phyloP scores from a whole-genome alignment of 1,140 invertebrate species.

The Penaeus indicus region DNA sequence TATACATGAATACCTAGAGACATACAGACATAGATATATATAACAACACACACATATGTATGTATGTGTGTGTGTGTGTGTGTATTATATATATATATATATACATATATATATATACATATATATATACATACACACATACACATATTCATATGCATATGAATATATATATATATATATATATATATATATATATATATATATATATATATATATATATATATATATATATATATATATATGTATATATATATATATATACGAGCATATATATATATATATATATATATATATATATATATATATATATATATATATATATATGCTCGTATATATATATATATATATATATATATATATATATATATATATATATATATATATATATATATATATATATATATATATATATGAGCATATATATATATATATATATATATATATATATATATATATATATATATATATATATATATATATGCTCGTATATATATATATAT shows the following conservation, averaged over 20 bases:
- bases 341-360: too few relatives aligned
- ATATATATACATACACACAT: background rate
- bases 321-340: too few relatives aligned
- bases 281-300: constrained; percentile 15
- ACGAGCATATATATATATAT: constrained; percentile 3
- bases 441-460: too few relatives aligned
- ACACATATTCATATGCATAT: background rate
- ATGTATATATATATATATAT: constrained; percentile 9
- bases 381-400: too few relatives aligned
- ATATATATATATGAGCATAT: too few relatives aligned
- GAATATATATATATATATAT: background rate
- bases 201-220: constrained; percentile 13
- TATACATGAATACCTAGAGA: constrained; percentile 3
- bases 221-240: background rate
- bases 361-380: too few relatives aligned
- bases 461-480: too few relatives aligned
- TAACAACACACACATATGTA: background rate
- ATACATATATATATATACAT: background rate
- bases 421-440: too few relatives aligned
- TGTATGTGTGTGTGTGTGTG: background rate
- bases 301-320: background rate
- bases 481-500: background rate
- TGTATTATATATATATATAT: background rate
- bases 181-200: constrained; percentile 5
- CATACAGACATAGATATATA: constrained; percentile 6